Evolutionary conservation across 2,113 vertebrate genomes (phyloP), one percentile per base, ranked within the genome.

Genomic region (Tragelaphus scriptus): DNA sequence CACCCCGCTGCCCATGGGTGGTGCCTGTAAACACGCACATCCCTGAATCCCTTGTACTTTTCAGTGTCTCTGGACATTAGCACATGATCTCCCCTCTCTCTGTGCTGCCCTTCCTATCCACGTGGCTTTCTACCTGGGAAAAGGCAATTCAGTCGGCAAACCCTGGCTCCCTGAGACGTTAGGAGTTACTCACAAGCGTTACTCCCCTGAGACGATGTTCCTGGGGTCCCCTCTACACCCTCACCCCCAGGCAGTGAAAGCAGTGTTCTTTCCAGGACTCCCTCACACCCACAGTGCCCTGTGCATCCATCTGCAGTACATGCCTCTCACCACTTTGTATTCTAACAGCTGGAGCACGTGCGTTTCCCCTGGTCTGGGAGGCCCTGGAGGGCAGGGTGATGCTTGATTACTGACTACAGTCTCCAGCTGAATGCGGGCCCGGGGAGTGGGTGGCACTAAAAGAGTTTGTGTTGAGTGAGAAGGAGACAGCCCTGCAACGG

Each of bases 271-370:
- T 30, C 32, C 49, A 32, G 5, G 55, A 40, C 68, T 6, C 8
- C 80, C 28, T 21, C 79, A 8, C 36, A 30, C 3, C 15, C 47
- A 47, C 3, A 2, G 19, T 0, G 32, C 63, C 77, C 19, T 0
- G 19, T 4, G 1, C 0, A 2, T 30, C 36, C 49, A 2, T 9
- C 85, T 40, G 75, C 61, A 17, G 7, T 7, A 14, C 28, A 12
- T 1, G 3, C n/a, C 44, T 44, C 23, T 56, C 56, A n/a, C 25
- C 26, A 7, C 49, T 26, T 14, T 1, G 14, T 23, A 7, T 19
- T 58, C 36, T n/a, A 6, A 44, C 4, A 2, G 11, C 8, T 6
- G 14, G 5, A 47, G 44, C 2, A 2, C 61, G 0, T 19, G 1
- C 1, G 3, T 25, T 7, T 55, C 23, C 68, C 58, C 79, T 53